Evolutionary conservation across 2,888 invertebrate genomes (phyloP).

Genomic region (Neoitamus cyanurus): DNA sequence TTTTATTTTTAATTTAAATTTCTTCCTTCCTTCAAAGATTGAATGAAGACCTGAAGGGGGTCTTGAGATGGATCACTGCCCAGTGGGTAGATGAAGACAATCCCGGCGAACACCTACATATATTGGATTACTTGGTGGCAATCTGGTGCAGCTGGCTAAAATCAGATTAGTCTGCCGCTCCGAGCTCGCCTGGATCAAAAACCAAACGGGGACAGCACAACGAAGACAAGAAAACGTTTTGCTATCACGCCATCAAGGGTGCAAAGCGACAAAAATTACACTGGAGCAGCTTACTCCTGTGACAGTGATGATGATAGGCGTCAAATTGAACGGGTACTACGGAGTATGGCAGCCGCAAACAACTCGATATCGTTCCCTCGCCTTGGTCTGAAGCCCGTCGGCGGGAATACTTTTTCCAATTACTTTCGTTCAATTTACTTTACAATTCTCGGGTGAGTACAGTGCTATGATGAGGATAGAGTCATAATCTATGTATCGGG

Average conservation of each 20-base stretch:
- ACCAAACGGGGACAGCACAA: not conserved
- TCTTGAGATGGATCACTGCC: not conserved
- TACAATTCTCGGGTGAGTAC: constrained; percentile 47
- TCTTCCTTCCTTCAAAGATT: not conserved
- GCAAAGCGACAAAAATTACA: not conserved
- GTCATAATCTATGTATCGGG: constrained; percentile 9
- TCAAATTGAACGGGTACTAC: constrained; percentile 47
- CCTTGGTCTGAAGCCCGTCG: not conserved
- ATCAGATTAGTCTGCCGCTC: constrained; percentile 46
- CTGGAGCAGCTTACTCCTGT: not conserved
- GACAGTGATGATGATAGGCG: constrained; percentile 43
- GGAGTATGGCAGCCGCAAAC: constrained; percentile 12
- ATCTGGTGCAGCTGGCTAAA: constrained; percentile 19
- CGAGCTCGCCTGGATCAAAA: not conserved
- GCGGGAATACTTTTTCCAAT: constrained; percentile 35
- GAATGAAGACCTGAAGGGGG: not conserved
- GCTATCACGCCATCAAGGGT: not conserved
- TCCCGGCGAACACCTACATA: not conserved
- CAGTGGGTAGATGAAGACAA: not conserved
- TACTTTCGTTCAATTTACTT: constrained; percentile 51
- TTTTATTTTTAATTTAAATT: constrained; percentile 5
- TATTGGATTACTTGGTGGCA: constrained; percentile 24
- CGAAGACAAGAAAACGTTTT: not conserved
- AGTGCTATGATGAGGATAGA: constrained; percentile 37
- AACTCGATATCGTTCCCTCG: not conserved